Evolutionary conservation across 2,113 vertebrate species (phyloP), one percentile per base, ranked within the genome.

Genomic region (Phalacrocorax aristotelis): DNA sequence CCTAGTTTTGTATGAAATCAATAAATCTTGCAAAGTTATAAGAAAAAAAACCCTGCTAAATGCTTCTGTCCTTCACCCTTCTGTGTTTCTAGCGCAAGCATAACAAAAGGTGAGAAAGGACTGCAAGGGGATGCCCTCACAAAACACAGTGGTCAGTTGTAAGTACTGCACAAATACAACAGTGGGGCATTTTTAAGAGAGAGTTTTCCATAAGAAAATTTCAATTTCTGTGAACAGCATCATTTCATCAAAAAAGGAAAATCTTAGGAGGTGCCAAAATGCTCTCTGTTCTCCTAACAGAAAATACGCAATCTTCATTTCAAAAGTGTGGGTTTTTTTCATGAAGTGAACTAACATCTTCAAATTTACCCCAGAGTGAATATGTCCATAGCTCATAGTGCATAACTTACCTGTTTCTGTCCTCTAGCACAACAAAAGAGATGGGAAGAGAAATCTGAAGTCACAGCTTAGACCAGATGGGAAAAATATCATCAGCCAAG

Each of bases 251-350:
- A 82, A 60, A 76, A 40, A 20, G 3, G 10, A 26, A 68, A 76
- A 55, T 29, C 38, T 87, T 69, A 25, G 14, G 30, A 88, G 6
- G 21, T 57, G 9, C 30, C 44, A 75, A 92, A 88, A 70, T 9
- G 3, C 29, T 58, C 18, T 13, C 7, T 42, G 61, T 2, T 70
- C 25, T 83, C 48, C 52, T 62, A 55, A 58, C 76, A 17, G 34
- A 77, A 82, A 66, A n/a, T 11, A 87, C 4, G 8, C 7, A 5
- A 25, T 26, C 89, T 94, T 40, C 26, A 36, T 84, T 90, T 82
- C 10, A 36, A 38, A 82, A 44, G 7, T 2, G 1, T 5, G 7
- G 4, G 0, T 0, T 1, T 46, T 46, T 29, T 69, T 52, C 15
- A 40, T 72, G 3, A 30, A 34, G 79, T 87, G 2, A 26, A 52